These are phyloP conservation scores for Falco naumanni DNA, from an alignment of 2,797 vertebrate genomes.

Conservation along the genomic window DNA sequence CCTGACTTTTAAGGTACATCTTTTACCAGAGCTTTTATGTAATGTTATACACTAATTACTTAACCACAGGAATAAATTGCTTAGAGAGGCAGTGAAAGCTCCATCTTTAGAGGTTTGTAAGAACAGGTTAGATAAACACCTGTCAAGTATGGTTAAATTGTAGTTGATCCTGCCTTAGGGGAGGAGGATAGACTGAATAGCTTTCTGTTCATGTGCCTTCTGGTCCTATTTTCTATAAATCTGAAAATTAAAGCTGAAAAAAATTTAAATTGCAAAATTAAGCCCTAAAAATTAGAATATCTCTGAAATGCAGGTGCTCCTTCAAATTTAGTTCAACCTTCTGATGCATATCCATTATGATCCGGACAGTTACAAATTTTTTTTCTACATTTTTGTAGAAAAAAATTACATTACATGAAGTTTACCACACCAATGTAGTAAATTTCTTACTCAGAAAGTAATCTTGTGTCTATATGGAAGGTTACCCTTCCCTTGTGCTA, in stretches of 20 bases:
- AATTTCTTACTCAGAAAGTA: not conserved
- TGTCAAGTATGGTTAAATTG: slow-evolving; percentile 53
- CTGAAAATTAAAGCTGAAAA: slow-evolving; percentile 13
- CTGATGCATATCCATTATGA: not conserved
- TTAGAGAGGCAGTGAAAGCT: slow-evolving; percentile 32
- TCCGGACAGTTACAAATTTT: not conserved
- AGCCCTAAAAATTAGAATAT: not conserved
- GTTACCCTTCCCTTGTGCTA: not conserved
- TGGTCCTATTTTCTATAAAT: slow-evolving; percentile 12
- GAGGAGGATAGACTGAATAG: not conserved
- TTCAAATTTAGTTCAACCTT: not conserved
- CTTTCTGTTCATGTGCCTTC: not conserved
- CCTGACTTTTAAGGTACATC: slow-evolving; percentile 90
- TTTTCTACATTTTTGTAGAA: not conserved
- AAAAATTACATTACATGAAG: not conserved
- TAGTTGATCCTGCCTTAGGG: slow-evolving; percentile 45
- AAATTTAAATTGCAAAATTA: not conserved
- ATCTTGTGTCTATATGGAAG: not conserved
- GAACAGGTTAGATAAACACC: slow-evolving; percentile 61
- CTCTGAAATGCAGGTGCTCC: not conserved
- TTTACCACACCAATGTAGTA: not conserved
- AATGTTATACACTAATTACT: slow-evolving; percentile 20
- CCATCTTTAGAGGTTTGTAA: slow-evolving; percentile 4
- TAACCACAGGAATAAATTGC: slow-evolving; percentile 47
- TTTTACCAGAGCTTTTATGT: slow-evolving; percentile 15